Conservation (phyloP, 2,113 vertebrate species). For the Myrmecobius fasciatus region DNA sequence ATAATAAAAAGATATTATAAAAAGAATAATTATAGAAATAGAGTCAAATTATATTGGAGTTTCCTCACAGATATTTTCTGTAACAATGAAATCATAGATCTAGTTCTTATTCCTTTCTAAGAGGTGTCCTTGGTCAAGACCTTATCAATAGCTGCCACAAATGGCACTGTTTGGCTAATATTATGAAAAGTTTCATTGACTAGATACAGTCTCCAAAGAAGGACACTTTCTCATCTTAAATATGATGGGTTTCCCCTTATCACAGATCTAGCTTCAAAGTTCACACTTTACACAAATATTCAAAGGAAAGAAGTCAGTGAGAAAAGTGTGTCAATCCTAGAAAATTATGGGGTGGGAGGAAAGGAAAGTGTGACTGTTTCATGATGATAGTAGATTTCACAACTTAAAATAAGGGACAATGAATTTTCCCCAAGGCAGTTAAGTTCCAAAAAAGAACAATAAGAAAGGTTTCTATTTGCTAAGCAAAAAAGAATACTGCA, state of each 20-base stretch:
- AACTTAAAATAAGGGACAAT: constrained; percentile 3
- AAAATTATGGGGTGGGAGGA: neutral
- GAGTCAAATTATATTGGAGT: neutral
- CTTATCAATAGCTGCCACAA: neutral
- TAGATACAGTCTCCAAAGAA: neutral
- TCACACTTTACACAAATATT: neutral
- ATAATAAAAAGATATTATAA: no score
- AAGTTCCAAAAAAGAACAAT: neutral
- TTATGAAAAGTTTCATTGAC: neutral
- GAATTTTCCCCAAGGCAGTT: neutral
- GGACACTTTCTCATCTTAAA: neutral
- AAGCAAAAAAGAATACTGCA: neutral
- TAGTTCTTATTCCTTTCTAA: neutral
- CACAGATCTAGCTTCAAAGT: neutral
- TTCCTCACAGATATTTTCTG: neutral
- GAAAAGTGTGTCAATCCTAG: neutral
- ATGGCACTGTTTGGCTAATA: neutral
- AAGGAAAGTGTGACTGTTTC: neutral
- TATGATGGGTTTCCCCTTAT: neutral
- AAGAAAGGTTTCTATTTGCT: neutral
- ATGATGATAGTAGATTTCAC: neutral
- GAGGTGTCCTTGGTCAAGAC: neutral
- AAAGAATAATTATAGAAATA: neutral
- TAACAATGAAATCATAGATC: neutral
- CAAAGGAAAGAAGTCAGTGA: neutral